Percentiles rank a stretch among this genome's conserved stretches.
These are phyloP conservation scores for Octodon degus DNA, from an alignment of 2,113 vertebrate genomes.

Conservation along the genomic window DNA sequence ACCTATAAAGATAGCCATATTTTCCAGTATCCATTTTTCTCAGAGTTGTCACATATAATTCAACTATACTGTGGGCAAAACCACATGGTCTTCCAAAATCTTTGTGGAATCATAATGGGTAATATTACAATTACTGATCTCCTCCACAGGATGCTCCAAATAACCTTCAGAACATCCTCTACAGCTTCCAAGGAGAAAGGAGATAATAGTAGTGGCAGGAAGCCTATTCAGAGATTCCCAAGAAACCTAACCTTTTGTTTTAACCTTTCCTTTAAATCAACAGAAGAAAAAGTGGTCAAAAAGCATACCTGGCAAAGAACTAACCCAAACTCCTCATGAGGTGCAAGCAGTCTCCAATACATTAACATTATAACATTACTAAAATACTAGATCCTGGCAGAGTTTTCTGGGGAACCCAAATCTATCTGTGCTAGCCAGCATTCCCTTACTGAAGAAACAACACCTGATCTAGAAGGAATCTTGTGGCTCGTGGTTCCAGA, in stretches of 20 bases:
- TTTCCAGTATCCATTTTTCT: background rate
- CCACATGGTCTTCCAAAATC: background rate
- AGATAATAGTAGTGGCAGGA: background rate
- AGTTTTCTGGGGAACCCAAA: background rate
- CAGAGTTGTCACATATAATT: background rate
- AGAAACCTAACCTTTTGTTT: background rate
- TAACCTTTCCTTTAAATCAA: background rate
- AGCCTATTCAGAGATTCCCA: background rate
- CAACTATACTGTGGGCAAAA: background rate
- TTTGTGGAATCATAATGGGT: background rate
- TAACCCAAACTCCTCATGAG: background rate
- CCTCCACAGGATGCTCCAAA: background rate
- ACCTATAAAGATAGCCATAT: background rate
- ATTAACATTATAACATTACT: background rate
- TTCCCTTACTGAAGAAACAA: background rate
- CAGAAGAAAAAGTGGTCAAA: background rate
- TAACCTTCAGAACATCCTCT: rapidly evolving
- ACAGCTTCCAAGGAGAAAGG: too few species aligned
- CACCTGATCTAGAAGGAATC: background rate
- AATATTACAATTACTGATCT: background rate
- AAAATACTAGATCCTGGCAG: background rate
- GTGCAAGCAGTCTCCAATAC: too few species aligned
- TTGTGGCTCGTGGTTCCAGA: too few species aligned
- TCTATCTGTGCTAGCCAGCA: too few species aligned
- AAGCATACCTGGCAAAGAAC: background rate